A percentile compares a stretch with the other conserved stretches of the same genome.
Conservation (phyloP, 2,797 vertebrate genomes). For the Apogon talboti region DNA sequence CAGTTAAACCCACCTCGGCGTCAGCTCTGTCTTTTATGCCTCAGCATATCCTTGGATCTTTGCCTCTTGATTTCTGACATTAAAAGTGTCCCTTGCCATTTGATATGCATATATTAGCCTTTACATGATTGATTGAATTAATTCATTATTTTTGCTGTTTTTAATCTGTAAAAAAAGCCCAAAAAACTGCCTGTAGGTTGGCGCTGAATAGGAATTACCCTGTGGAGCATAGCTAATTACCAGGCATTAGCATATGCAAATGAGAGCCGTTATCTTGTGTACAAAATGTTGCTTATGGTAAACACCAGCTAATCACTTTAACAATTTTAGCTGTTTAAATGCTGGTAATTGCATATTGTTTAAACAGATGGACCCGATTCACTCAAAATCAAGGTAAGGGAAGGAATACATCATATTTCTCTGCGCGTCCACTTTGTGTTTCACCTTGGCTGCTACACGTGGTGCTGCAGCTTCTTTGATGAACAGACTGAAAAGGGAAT, state of each 20-base stretch:
- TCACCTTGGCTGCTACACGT: conserved; percentile 56
- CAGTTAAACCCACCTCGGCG: conserved; percentile 45
- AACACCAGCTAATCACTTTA: conserved; percentile 83
- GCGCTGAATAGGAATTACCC: conserved; percentile 79
- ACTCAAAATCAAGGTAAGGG: conserved; percentile 45
- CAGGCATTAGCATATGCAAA: conserved; percentile 85
- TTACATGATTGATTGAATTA: conserved; percentile 84
- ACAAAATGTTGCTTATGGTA: conserved; percentile 84
- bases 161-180: conserved; percentile 64
- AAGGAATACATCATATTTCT: conserved; percentile 19
- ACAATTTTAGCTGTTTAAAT: conserved; percentile 83
- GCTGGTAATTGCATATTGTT: conserved; percentile 80
- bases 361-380: conserved; percentile 74
- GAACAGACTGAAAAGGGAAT: conserved; percentile 55
- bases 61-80: conserved; percentile 78
- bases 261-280: conserved; percentile 82
- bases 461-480: conserved; percentile 42
- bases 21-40: conserved; percentile 33
- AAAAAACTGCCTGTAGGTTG: conserved; percentile 74
- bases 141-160: conserved; percentile 76
- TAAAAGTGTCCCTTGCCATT: conserved; percentile 79
- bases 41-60: conserved; percentile 56
- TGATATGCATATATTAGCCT: conserved; percentile 83
- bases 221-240: conserved; percentile 82
- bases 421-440: conserved; percentile 42